Evolutionary conservation across 1,140 invertebrate species (phyloP).

Genomic region (Battus philenor): DNA sequence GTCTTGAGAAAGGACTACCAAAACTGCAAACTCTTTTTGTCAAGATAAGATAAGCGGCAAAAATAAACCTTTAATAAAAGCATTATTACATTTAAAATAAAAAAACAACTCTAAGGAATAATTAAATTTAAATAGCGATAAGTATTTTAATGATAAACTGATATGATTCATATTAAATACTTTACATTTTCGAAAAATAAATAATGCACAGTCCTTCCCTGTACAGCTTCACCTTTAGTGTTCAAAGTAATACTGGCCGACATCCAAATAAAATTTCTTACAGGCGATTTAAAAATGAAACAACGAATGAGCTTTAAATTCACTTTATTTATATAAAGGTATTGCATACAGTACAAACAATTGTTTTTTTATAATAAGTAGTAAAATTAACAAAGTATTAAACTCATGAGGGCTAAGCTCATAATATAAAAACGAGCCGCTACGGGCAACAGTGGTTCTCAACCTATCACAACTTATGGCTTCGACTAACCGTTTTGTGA

Average conservation of each 20-base stretch:
- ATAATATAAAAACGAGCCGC: not conserved
- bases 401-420: conserved; percentile 2
- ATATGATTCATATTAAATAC: too few relatives aligned
- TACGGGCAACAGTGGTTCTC: not conserved
- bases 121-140: too few relatives aligned
- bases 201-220: not conserved
- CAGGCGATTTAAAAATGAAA: conserved; percentile 19
- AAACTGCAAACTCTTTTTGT: too few relatives aligned
- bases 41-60: not conserved
- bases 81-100: too few relatives aligned
- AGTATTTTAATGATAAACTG: too few relatives aligned
- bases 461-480: not conserved
- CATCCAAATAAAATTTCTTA: not conserved
- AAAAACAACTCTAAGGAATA: too few relatives aligned
- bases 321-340: conserved; percentile 42
- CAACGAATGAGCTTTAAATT: conserved; percentile 20
- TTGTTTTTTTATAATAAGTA: conserved; percentile 27
- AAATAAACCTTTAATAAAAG: too few relatives aligned
- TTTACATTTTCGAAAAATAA: too few relatives aligned
- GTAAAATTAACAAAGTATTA: conserved; percentile 30
- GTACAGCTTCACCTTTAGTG: conserved; percentile 3
- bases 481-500: too few relatives aligned
- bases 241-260: conserved; percentile 2
- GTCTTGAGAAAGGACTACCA: too few relatives aligned
- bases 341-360: conserved; percentile 30